These are phyloP conservation scores for Spisula solida DNA, from an alignment of 2,888 invertebrate genomes.

Conservation along the genomic window DNA sequence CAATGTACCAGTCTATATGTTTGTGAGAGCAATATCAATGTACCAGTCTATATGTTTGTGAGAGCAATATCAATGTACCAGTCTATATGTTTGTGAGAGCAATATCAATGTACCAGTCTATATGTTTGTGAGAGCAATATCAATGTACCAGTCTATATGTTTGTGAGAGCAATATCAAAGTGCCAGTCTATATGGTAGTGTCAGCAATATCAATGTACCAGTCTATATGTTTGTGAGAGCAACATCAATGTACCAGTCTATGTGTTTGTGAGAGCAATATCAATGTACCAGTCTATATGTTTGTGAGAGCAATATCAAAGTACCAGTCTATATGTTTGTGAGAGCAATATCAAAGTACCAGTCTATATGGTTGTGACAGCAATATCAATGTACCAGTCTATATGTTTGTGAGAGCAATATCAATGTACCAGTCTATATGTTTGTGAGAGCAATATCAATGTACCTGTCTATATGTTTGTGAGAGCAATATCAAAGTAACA, in stretches of 20 bases:
- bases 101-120: too few relatives aligned
- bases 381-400: too few relatives aligned
- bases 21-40: too few relatives aligned
- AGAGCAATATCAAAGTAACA: neutral
- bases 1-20: too few relatives aligned
- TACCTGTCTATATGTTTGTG: neutral
- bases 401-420: neutral
- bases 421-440: slow-evolving; percentile 6
- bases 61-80: slow-evolving; percentile 6
- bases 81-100: too few relatives aligned
- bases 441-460: too few relatives aligned
- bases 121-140: neutral
- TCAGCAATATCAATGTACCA: neutral
- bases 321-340: neutral
- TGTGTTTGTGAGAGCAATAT: neutral
- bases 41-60: neutral
- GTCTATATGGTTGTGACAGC: too few relatives aligned
- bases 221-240: too few relatives aligned
- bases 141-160: slow-evolving; percentile 1
- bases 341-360: slow-evolving; percentile 1
- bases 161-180: too few relatives aligned
- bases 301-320: too few relatives aligned
- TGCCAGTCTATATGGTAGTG: neutral
- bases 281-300: slow-evolving; percentile 1
- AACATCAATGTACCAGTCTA: too few relatives aligned